Percentiles rank a stretch among this genome's conserved stretches.
These are phyloP conservation scores for Belonocnema kinseyi DNA, from an alignment of 1,140 invertebrate species.

Conservation along the genomic window DNA sequence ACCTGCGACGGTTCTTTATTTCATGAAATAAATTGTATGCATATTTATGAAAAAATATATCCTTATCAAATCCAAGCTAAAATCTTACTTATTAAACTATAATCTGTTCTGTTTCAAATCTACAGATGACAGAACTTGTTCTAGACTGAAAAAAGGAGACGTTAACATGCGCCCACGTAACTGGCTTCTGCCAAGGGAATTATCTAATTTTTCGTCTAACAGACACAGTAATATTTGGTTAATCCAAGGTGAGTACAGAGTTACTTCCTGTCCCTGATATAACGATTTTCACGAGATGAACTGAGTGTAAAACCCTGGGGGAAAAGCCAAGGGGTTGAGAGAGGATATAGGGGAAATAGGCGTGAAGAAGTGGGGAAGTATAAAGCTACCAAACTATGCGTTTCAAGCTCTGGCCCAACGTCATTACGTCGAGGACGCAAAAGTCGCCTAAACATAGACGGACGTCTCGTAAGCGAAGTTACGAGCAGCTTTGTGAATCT, in stretches of 20 bases:
- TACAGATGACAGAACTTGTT: not conserved
- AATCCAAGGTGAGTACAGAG: not conserved
- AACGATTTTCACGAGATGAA: not conserved
- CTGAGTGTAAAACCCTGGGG: not conserved
- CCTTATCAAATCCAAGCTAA: too few species aligned
- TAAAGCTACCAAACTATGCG: constrained; percentile 8
- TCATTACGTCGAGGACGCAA: constrained; percentile 27
- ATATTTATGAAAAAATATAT: too few species aligned
- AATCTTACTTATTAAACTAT: too few species aligned
- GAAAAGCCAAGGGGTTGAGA: not conserved
- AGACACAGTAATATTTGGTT: not conserved
- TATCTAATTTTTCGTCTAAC: not conserved
- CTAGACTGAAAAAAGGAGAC: not conserved
- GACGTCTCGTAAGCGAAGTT: constrained; percentile 22
- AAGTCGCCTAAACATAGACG: constrained; percentile 22
- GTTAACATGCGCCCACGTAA: not conserved
- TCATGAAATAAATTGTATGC: too few species aligned
- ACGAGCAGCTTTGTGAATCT: constrained; percentile 21
- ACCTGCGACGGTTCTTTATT: too few species aligned
- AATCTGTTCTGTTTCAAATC: too few species aligned
- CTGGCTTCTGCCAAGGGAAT: not conserved
- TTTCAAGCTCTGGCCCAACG: constrained; percentile 15
- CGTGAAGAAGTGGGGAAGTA: not conserved
- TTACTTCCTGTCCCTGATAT: not conserved
- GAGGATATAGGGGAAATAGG: not conserved